Conservation (phyloP, 2,797 vertebrate genomes). For the Picus viridis region DNA sequence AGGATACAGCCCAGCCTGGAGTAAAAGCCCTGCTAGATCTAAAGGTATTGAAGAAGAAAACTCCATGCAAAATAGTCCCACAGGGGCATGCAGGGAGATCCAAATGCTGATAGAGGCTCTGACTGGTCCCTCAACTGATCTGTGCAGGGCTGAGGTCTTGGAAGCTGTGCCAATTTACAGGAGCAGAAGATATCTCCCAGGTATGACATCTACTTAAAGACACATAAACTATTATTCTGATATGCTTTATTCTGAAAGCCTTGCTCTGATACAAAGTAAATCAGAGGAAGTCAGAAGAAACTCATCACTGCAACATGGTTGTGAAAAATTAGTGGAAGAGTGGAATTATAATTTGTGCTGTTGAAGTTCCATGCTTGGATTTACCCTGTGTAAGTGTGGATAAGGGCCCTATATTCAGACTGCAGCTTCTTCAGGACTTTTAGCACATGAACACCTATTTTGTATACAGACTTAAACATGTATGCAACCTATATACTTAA, state of each 20-base stretch:
- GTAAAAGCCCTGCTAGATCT: background rate
- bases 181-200: background rate
- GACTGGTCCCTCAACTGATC: background rate
- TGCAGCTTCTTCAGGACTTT: background rate
- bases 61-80: background rate
- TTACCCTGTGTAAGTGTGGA: background rate
- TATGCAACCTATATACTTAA: background rate
- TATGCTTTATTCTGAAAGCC: background rate
- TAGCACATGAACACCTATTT: background rate
- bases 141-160: background rate
- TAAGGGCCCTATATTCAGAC: accelerated
- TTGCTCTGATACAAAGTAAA: background rate
- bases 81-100: background rate
- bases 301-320: background rate
- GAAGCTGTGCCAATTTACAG: background rate
- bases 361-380: background rate
- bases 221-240: background rate
- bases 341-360: background rate
- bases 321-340: background rate
- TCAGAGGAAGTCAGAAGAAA: background rate
- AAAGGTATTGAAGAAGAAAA: background rate
- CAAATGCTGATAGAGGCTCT: background rate
- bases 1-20: background rate
- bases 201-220: background rate
- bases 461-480: background rate